Percentiles rank a stretch among this genome's conserved stretches.
These are phyloP conservation scores for Xylocampa areola DNA, from an alignment of 2,888 invertebrate species.

Conservation along the genomic window DNA sequence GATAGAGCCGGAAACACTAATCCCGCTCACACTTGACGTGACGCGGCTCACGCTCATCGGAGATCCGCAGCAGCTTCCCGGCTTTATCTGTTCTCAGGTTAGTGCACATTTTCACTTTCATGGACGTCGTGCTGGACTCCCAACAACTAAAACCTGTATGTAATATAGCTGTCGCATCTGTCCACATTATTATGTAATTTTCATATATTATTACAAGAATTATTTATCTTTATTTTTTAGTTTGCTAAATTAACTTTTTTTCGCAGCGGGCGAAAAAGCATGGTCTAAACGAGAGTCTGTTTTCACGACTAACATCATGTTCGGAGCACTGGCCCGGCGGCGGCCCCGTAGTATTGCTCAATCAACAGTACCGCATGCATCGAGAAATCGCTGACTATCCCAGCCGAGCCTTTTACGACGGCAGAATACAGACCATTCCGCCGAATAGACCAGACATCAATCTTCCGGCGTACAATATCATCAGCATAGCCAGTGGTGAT, in stretches of 20 bases:
- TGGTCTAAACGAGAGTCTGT: conserved; percentile 93
- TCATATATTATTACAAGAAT: too few species aligned
- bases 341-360: conserved; percentile 89
- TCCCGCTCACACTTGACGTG: conserved; percentile 94
- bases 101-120: background rate
- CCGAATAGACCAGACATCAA: conserved; percentile 62
- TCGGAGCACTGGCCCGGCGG: conserved; percentile 78
- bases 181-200: too few species aligned
- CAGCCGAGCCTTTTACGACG: conserved; percentile 92
- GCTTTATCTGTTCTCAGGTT: conserved; percentile 94
- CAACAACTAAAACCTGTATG: too few species aligned
- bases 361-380: conserved; percentile 96
- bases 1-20: conserved; percentile 94
- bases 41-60: conserved; percentile 95
- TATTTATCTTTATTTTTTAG: too few species aligned
- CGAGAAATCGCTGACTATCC: conserved; percentile 94
- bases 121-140: background rate
- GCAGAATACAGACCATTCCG: conserved; percentile 80
- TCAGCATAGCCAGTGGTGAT: conserved; percentile 78
- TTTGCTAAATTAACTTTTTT: too few species aligned
- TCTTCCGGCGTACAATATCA: conserved; percentile 75
- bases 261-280: conserved; percentile 92
- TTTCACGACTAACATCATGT: conserved; percentile 92
- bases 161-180: too few species aligned
- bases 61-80: conserved; percentile 95